Percentiles rank a stretch among this genome's conserved stretches.
phyloP scores from a whole-genome alignment of 2,113 vertebrate species.

The Burhinus bistriatus region DNA sequence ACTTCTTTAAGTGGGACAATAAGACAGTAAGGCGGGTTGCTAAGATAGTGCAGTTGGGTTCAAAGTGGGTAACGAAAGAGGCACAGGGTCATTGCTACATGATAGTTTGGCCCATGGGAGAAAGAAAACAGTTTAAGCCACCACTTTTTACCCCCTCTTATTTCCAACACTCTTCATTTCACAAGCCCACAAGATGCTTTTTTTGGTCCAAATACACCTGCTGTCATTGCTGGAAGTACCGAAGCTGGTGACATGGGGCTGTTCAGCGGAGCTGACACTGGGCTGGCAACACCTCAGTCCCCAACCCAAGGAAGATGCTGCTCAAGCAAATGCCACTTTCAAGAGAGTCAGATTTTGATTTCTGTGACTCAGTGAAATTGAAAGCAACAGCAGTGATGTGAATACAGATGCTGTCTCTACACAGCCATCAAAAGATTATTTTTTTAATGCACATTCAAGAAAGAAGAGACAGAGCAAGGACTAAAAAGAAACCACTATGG shows the following conservation, averaged over 20 bases:
- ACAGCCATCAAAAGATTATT: not conserved
- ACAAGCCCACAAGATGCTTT: not conserved
- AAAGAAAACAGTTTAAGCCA: not conserved
- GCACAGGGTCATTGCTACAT: not conserved
- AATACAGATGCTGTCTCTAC: not conserved
- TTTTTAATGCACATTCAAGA: not conserved
- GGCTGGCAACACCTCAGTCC: not conserved
- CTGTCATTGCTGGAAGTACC: not conserved
- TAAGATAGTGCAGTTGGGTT: not conserved
- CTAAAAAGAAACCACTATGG: not conserved
- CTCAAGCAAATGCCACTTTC: not conserved
- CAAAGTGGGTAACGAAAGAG: not conserved
- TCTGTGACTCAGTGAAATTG: not conserved
- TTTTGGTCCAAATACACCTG: not conserved
- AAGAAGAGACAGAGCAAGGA: not conserved
- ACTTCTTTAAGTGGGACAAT: not conserved
- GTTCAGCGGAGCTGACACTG: rapidly evolving
- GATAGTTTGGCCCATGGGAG: not conserved
- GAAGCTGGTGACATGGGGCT: not conserved
- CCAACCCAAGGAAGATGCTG: not conserved
- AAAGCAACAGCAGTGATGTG: not conserved
- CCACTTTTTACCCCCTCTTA: not conserved
- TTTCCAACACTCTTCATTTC: not conserved
- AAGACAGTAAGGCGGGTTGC: not conserved
- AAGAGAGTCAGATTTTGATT: not conserved